Evolutionary conservation across 92 coral and sea anemone genomes (phyloP), one percentile per base, ranked within the genome.

Genomic region (Anthopleura xanthogrammica): DNA sequence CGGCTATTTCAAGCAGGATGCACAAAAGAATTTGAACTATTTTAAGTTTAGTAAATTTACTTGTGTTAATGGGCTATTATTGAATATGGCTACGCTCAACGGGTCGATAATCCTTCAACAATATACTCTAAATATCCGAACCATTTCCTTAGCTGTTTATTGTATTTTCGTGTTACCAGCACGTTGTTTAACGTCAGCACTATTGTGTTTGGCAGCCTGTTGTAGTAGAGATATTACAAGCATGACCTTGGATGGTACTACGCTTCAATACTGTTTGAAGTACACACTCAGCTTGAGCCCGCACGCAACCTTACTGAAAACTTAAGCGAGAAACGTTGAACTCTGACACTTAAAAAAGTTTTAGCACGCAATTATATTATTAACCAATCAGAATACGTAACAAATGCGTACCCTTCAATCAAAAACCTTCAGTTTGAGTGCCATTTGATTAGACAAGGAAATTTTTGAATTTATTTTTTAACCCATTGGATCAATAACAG

Each of bases 201-300:
- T 42, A 16, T 68, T 68, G 74, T 68, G 42, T 68, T 36, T 9
- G 16, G 74, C 4, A 11, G 42, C 41, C 19, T 68, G 70, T 20
- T 68, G 74, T 24, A 16, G 1, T 68, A 4, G 42, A 29, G 14
- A 29, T 23, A 68, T 1, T 68, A 13, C 17, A 22, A 14, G 74
- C 16, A 6, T 68, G 36, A 40, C 72, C 48, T 80, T 56, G 83
- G 76, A 22, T 1, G 76, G 71, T 65, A 76, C 29, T 19, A 80
- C 42, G 83, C 72, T 80, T 23, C 19, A 41, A 22, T 46, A 58
- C 60, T 3, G 7, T 2, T 23, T 64, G 36, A 29, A 10, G 76
- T 64, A 80, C 56, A 80, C 83, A 65, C 83, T 12, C 83, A 79
- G 83, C 83, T 55, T 16, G 83, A 62, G 76, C 76, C 83, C 60